Evolutionary conservation across 2,888 invertebrate species (phyloP), one percentile per base, ranked within the genome.

Genomic region (Dexiosoma caninum): DNA sequence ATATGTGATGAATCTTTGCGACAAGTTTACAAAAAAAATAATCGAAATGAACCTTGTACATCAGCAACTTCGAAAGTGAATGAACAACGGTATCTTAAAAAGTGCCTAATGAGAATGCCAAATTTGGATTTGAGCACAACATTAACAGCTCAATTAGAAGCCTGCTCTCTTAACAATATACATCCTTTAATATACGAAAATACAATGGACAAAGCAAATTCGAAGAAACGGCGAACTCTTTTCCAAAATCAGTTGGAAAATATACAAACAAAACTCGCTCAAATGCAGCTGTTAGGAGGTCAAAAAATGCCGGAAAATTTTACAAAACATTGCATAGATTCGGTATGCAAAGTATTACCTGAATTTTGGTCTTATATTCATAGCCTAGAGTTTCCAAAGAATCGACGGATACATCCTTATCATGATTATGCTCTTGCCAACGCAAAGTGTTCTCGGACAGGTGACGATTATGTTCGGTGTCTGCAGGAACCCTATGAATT

Each of bases 291-390:
- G 9, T 70, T 81, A 37, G 72, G 75, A 5, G 49, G 44, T 2
- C 53, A 60, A 35, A 76, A 78, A 32, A 16, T 78, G 2, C 60
- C 57, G 4, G 72, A 76, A 37, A 60, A 57, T 7, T 74, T 84
- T 10, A 51, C 40, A 6, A 55, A 62, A 5, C 67, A 55, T 9
- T 82, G 83, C 19, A 53, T 85, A n/a, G 62, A 77, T 2, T 88
- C 89, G 0, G 85, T 84, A 0, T 81, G 86, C 16, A 85, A 84
- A 82, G 88, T 88, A 0, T 83, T 89, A 37, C 76, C 84, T 0
- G 89, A 89, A 64, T 88, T 89, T 62, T 87, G 86, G 86, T 84
- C 86, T 0, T 88, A 89, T 74, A 85, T 85, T 0, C 86, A 88
- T 44, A 87, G 85, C 30, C 82, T 89, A 55, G 86, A 88, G 30